A percentile compares a stretch with the other conserved stretches of the same genome.
phyloP scores from a whole-genome alignment of 2,797 vertebrate species.

The Anisognathus igniventris region DNA sequence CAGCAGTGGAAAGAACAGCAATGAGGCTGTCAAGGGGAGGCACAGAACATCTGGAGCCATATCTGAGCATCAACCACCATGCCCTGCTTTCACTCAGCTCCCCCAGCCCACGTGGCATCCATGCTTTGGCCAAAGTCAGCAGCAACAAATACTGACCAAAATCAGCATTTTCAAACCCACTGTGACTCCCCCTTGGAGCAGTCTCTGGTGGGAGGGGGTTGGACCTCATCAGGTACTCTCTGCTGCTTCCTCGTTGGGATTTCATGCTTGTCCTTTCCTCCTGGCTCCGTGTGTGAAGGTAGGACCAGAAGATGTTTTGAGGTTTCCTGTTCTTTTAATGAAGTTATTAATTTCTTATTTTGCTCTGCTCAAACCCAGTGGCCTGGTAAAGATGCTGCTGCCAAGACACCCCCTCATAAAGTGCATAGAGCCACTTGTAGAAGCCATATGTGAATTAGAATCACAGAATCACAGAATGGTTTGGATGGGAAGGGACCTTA shows the following conservation, averaged over 20 bases:
- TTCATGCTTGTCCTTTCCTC: neutral
- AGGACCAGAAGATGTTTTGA: neutral
- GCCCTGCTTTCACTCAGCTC: neutral
- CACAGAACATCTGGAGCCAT: neutral
- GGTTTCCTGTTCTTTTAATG: neutral
- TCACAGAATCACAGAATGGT: rapidly evolving
- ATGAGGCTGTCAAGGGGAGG: neutral
- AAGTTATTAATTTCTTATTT: neutral
- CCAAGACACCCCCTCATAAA: neutral
- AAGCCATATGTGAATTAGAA: neutral
- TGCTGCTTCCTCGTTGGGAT: neutral
- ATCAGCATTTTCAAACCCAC: neutral
- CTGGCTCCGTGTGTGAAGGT: rapidly evolving
- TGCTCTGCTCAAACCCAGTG: neutral
- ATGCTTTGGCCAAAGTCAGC: neutral
- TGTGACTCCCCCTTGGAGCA: neutral
- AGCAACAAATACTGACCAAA: neutral
- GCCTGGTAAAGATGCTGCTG: neutral
- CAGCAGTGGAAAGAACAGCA: neutral
- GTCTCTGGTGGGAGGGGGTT: rapidly evolving
- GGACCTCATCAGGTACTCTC: rapidly evolving
- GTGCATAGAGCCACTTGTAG: neutral
- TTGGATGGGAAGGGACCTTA: neutral
- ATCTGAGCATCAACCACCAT: neutral
- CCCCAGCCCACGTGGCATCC: rapidly evolving